Evolutionary conservation across 2,888 invertebrate species (phyloP).

Genomic region (Globia sparganii): DNA sequence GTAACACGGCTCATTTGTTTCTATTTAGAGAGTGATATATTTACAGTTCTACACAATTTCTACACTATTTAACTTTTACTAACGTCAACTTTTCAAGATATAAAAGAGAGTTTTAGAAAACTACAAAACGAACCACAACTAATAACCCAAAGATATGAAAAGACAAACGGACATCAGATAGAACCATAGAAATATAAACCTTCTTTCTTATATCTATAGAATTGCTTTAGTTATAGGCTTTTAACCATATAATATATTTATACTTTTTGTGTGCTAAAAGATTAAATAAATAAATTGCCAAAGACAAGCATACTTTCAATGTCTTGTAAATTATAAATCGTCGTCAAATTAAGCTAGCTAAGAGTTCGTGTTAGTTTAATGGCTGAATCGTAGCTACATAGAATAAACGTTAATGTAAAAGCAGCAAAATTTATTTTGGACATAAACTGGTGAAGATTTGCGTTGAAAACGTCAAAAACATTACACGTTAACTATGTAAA

Average conservation of each 20-base stretch:
- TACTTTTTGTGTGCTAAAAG: no score
- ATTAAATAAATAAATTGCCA: no score
- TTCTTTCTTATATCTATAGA: no score
- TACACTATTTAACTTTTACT: not conserved
- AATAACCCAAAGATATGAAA: constrained; percentile 40
- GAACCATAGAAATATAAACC: not conserved
- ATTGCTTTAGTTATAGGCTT: no score
- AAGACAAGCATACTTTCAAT: constrained; percentile 19
- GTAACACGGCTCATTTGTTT: constrained; percentile 28
- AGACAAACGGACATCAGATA: not conserved
- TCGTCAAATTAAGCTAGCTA: constrained; percentile 44
- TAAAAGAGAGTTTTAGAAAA: not conserved
- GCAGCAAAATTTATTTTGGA: constrained; percentile 43
- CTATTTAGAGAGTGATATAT: constrained; percentile 33
- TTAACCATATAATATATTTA: no score
- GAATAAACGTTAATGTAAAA: constrained; percentile 42
- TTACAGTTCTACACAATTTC: constrained; percentile 18
- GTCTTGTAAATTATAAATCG: constrained; percentile 50
- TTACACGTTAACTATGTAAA: constrained; percentile 36
- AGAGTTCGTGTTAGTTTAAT: constrained; percentile 58
- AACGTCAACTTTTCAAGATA: not conserved
- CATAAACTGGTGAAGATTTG: constrained; percentile 41
- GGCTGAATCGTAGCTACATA: constrained; percentile 44
- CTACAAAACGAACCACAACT: constrained; percentile 7
- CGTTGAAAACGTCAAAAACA: constrained; percentile 56